Percentiles rank a stretch among this genome's conserved stretches.
Conservation (phyloP, 2,113 vertebrate genomes). For the Zapornia atra region DNA sequence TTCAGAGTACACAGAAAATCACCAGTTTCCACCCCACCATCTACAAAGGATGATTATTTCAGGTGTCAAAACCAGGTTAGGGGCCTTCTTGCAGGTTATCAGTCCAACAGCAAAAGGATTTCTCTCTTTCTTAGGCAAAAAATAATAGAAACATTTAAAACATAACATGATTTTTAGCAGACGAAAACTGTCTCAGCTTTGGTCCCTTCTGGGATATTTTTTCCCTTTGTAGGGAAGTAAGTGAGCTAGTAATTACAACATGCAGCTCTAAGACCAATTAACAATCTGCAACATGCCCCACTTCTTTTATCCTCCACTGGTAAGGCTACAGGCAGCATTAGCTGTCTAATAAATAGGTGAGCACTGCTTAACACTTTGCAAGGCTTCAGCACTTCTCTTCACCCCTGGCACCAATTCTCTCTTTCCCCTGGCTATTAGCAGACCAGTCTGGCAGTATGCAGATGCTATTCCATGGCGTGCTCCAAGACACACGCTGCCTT, state of each 20-base stretch:
- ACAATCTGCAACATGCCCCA: constrained; percentile 63
- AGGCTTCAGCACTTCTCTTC: constrained; percentile 45
- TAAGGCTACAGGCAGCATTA: constrained; percentile 57
- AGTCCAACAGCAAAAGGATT: neutral
- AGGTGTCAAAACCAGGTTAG: neutral
- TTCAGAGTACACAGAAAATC: neutral
- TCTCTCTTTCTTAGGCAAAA: constrained; percentile 19
- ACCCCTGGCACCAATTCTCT: constrained; percentile 25
- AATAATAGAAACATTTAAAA: neutral
- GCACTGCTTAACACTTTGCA: constrained; percentile 46
- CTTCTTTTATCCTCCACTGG: constrained; percentile 66
- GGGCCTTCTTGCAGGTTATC: neutral
- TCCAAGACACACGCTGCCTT: constrained; percentile 33
- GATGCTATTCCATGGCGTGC: constrained; percentile 53
- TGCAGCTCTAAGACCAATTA: constrained; percentile 56
- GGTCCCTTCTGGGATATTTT: constrained; percentile 28
- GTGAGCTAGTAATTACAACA: constrained; percentile 59
- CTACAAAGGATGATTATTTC: neutral
- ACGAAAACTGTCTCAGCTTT: constrained; percentile 32
- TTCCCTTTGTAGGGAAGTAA: constrained; percentile 45
- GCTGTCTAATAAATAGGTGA: constrained; percentile 68
- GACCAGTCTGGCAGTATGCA: constrained; percentile 52
- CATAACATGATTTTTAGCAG: neutral
- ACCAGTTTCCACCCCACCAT: neutral
- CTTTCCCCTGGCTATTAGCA: constrained; percentile 57